Base-by-base conservation (phyloP, 2,888 invertebrate genomes). In the Caenorhabditis drosophilae region DNA sequence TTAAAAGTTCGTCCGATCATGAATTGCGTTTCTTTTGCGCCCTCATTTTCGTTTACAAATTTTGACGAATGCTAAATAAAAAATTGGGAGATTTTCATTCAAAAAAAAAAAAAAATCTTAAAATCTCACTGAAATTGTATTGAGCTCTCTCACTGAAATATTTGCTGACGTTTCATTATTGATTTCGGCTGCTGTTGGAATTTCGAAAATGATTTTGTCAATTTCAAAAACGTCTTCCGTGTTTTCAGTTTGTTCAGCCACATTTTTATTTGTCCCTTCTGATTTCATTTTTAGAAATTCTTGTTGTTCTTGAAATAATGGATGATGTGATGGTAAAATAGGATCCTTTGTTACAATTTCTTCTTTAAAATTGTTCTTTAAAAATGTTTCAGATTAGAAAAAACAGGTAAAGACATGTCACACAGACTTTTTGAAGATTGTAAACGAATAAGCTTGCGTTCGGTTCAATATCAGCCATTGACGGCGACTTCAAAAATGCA, bases 401-500 rank as follows among this genome's bases (percentile, higher is more conserved):
- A 31, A 6, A 31, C 31, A 31, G 12, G 12, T 9, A 31, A 31
- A 31, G 7, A 31, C 31, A 9, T 31, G 59, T 34, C 53, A 49
- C 31, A 44, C 12, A 23, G 50, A 27, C 49, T 26, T 64, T 58
- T 18, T 64, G 48, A 26, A 57, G 16, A 50, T 57, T 53, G 38
- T 54, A 64, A 3, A 58, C 18, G 22, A 64, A 64, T n/a, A 64
- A 46, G 40, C 50, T 54, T 16, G 57, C 49, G 15, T 64, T 41
- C 27, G 44, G 54, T 11, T n/a, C 7, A 12, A 50, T 49, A 36
- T 49, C 45, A 23, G 48, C 44, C 15, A 53, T 48, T 9, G 47
- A 52, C 25, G 66, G 54, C 1, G 70, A 67, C 27, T 56, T 57
- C 11, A 77, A 20, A 38, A 77, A 72, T 2, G 67, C 73, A 12